These are phyloP conservation scores for Tetragnatha montana DNA, from an alignment of 2,888 invertebrate species.

Conservation along the genomic window DNA sequence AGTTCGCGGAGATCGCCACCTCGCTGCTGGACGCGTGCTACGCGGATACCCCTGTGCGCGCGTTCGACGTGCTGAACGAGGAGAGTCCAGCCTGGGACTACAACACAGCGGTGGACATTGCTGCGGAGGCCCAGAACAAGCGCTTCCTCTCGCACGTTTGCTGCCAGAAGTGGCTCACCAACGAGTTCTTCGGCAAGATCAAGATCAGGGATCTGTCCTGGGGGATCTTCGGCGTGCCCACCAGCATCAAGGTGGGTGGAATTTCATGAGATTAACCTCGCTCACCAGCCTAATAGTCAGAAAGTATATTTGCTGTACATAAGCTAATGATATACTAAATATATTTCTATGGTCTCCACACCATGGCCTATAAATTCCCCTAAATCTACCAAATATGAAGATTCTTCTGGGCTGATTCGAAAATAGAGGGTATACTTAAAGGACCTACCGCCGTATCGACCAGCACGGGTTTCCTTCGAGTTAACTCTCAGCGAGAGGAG, in stretches of 20 bases:
- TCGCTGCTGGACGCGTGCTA: constrained; percentile 75
- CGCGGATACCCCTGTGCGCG: constrained; percentile 74
- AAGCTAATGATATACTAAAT: too few relatives aligned
- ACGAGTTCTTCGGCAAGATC: constrained; percentile 76
- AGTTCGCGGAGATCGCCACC: constrained; percentile 73
- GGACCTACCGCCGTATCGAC: too few relatives aligned
- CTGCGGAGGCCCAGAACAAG: constrained; percentile 76
- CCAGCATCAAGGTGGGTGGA: constrained; percentile 75
- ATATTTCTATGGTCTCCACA: too few relatives aligned
- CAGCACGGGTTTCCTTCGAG: too few relatives aligned
- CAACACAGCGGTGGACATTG: constrained; percentile 76
- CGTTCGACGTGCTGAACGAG: constrained; percentile 75
- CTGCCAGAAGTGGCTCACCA: constrained; percentile 78
- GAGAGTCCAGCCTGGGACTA: constrained; percentile 76
- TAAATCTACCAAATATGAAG: too few relatives aligned
- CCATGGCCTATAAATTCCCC: too few relatives aligned
- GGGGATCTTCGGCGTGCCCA: constrained; percentile 75
- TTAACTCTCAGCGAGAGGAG: too few relatives aligned
- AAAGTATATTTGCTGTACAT: too few relatives aligned
- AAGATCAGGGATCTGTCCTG: constrained; percentile 75
- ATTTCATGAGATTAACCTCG: too few relatives aligned
- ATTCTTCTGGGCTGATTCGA: too few relatives aligned
- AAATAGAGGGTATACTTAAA: too few relatives aligned
- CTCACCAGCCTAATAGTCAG: too few relatives aligned
- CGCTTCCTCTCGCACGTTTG: constrained; percentile 78